Conservation (phyloP, 2,797 vertebrate species). For the Limosa lapponica region DNA sequence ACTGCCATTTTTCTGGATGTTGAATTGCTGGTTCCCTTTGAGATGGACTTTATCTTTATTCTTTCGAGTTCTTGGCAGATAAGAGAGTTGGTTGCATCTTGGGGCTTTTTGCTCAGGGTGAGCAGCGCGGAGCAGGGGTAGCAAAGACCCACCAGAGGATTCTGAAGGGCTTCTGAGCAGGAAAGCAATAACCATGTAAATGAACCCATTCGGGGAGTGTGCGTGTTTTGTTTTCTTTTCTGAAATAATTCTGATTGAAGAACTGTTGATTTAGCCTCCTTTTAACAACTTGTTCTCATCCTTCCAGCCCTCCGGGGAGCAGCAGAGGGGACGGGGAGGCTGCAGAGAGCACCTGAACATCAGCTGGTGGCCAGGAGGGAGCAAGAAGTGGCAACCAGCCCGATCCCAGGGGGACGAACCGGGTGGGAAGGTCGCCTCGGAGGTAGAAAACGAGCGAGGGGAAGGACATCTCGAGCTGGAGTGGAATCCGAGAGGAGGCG, state of each 20-base stretch:
- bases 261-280: conserved; percentile 31
- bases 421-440: background rate
- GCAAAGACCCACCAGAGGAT: background rate
- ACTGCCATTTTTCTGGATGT: background rate
- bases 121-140: background rate
- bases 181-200: background rate
- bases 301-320: background rate
- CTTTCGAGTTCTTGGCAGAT: background rate
- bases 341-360: background rate
- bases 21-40: background rate
- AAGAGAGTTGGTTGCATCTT: background rate
- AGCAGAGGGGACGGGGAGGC: background rate
- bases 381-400: background rate
- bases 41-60: background rate
- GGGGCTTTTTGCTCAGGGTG: background rate
- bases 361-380: background rate
- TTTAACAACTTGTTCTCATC: background rate
- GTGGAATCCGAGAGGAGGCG: background rate
- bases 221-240: background rate
- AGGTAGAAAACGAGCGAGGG: background rate
- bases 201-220: background rate
- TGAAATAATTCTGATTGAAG: background rate
- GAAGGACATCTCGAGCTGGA: background rate
- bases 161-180: background rate
- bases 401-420: background rate